Evolutionary conservation across 2,797 vertebrate genomes (phyloP).

Genomic region (Loris lydekkerianus): DNA sequence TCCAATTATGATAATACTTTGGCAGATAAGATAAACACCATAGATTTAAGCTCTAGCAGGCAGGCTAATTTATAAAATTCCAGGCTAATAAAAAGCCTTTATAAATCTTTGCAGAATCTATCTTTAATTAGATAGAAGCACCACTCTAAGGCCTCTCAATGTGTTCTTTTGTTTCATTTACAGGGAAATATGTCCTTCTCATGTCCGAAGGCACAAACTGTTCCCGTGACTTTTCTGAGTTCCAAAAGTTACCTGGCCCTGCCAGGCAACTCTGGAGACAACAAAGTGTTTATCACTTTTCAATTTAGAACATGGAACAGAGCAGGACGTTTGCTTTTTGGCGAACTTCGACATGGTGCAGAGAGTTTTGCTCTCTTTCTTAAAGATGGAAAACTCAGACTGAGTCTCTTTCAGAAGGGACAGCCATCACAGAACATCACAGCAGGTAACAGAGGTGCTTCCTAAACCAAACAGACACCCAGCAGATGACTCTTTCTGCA

Average conservation of each 20-base stretch:
- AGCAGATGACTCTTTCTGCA: not conserved
- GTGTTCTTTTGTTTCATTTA: slow-evolving; percentile 73
- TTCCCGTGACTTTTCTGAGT: slow-evolving; percentile 93
- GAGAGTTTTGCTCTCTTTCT: slow-evolving; percentile 91
- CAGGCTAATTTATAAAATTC: not conserved
- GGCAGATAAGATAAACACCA: not conserved
- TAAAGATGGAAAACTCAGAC: slow-evolving; percentile 89
- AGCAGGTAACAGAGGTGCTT: slow-evolving; percentile 88
- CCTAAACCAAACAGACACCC: no score
- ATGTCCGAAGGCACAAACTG: slow-evolving; percentile 91
- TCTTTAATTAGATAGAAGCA: not conserved
- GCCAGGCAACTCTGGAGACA: slow-evolving; percentile 81
- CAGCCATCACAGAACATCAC: slow-evolving; percentile 88
- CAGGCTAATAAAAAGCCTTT: not conserved
- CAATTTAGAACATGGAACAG: slow-evolving; percentile 95
- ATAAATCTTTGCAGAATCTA: not conserved
- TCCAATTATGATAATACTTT: not conserved
- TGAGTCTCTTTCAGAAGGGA: slow-evolving; percentile 91
- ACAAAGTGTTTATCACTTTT: slow-evolving; percentile 88
- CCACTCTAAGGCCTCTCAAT: not conserved
- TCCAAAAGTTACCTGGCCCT: slow-evolving; percentile 91
- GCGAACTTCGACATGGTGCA: slow-evolving; percentile 87
- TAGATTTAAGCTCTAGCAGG: not conserved
- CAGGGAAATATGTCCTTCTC: slow-evolving; percentile 94
- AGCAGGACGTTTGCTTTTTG: slow-evolving; percentile 91